Conservation (phyloP, 37 sponge, comb jelly and placozoan species). For the Eunapius fragilis region DNA sequence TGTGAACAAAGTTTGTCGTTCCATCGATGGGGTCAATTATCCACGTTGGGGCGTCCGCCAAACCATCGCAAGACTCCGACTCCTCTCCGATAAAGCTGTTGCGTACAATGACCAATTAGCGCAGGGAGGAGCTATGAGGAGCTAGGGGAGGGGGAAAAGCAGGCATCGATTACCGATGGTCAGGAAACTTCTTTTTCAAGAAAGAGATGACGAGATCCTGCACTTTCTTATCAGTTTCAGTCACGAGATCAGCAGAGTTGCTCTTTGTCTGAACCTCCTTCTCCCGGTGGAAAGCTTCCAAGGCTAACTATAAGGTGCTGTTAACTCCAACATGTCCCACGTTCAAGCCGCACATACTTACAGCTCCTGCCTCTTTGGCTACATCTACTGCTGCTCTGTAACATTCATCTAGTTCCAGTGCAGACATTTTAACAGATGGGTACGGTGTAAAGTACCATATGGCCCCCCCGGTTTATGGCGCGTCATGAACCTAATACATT, state of each 20-base stretch:
- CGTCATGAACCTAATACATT: not conserved
- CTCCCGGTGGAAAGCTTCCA: constrained; percentile 51
- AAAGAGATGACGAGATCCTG: constrained; percentile 75
- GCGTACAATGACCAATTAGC: no score
- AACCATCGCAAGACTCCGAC: constrained; percentile 33
- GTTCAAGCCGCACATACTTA: not conserved
- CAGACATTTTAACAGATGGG: not conserved
- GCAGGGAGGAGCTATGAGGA: no score
- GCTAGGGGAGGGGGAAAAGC: no score
- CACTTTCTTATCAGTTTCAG: constrained; percentile 90
- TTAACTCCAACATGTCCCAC: not conserved
- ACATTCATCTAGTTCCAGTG: constrained; percentile 43
- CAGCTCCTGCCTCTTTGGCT: constrained; percentile 80
- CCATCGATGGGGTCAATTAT: constrained; percentile 99
- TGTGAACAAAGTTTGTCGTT: constrained; percentile 94
- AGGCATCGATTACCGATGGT: constrained; percentile 61
- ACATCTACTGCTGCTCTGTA: constrained; percentile 64
- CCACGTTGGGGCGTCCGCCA: constrained; percentile 94
- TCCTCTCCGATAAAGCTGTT: constrained; percentile 93
- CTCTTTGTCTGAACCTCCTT: constrained; percentile 59
- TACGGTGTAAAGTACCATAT: not conserved
- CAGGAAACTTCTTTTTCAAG: constrained; percentile 75
- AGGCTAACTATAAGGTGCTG: constrained; percentile 14
- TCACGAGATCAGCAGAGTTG: constrained; percentile 83
- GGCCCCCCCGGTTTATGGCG: not conserved